Evolutionary conservation across 2,113 vertebrate genomes (phyloP), one percentile per base, ranked within the genome.

Genomic region (Scortum barcoo): DNA sequence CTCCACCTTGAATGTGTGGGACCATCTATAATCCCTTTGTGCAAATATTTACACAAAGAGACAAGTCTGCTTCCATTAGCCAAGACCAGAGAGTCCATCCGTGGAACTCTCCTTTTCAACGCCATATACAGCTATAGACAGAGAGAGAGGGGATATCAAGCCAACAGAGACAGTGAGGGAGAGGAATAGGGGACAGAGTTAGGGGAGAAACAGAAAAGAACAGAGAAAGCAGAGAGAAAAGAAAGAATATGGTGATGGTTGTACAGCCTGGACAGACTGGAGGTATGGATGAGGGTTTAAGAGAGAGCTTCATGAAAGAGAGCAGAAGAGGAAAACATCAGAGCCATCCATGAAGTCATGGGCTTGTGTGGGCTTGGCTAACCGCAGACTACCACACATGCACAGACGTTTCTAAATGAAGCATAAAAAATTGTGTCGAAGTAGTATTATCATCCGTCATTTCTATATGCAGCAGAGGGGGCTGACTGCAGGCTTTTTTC

Each of bases 41-140:
- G 82, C 88, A 93, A 93, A 94, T 91, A 94, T 94, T 94, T 94
- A 94, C 85, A 89, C 85, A 85, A 48, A 82, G 83, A 89, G 91
- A 92, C 89, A 89, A 74, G 81, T 83, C 87, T 68, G 78, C 84
- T 75, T 88, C 85, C 86, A 88, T 89, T 88, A 90, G 82, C 90
- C 84, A 86, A 85, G 90, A 82, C 48, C 28, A n/a, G 78, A 88
- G 82, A 73, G 85, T 83, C 80, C 69, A 62, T 83, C 69, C n/a
- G 28, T 65, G 73, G 66, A 69, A 42, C 81, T 38, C 60, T 67
- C 79, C 53, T 79, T 76, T 85, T 65, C 76, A 92, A 69, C 7
- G 62, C 91, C 92, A 88, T 93, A 93, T 93, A 93, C 91, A 94
- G 92, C 69, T 86, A 91, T 85, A 80, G 60, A 74, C 38, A 44